Percentiles rank a stretch among this genome's conserved stretches.
These are phyloP conservation scores for Leucophenga maculata DNA, from an alignment of 2,888 invertebrate species.

Conservation along the genomic window DNA sequence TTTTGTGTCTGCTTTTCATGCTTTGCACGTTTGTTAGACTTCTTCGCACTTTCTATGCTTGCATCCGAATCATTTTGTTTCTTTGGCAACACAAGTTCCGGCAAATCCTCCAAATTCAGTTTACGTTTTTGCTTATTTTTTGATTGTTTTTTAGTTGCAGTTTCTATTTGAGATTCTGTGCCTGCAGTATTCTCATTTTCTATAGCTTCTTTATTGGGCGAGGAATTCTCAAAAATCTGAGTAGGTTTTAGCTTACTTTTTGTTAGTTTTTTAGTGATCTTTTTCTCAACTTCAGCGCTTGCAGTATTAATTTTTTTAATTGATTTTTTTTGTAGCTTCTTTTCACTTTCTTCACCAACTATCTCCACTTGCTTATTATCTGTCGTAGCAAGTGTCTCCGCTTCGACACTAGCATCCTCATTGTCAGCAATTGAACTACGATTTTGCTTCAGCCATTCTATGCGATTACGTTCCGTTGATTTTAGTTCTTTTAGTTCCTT, in stretches of 20 bases:
- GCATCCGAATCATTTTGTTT: background rate
- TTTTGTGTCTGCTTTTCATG: conserved; percentile 1
- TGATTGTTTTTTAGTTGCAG: conserved; percentile 4
- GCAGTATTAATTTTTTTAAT: background rate
- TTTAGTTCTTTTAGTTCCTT: conserved; percentile 57
- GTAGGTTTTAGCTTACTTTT: background rate
- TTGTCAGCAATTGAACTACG: conserved; percentile 20
- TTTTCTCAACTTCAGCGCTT: background rate
- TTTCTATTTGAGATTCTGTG: no score
- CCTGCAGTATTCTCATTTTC: no score
- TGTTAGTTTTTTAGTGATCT: conserved; percentile 1
- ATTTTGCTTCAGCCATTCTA: conserved; percentile 63
- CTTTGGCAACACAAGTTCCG: background rate
- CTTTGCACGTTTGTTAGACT: background rate
- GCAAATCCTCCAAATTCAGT: background rate
- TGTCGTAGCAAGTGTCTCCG: background rate
- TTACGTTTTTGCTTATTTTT: background rate
- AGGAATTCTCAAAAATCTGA: background rate
- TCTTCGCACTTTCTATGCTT: background rate
- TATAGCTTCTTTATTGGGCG: no score
- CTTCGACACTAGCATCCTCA: background rate
- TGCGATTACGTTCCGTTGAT: conserved; percentile 51
- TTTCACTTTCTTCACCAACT: background rate
- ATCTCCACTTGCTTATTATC: background rate
- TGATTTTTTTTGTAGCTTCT: background rate